phyloP scores from a whole-genome alignment of 2,797 vertebrate species.

The Coreius guichenoti region DNA sequence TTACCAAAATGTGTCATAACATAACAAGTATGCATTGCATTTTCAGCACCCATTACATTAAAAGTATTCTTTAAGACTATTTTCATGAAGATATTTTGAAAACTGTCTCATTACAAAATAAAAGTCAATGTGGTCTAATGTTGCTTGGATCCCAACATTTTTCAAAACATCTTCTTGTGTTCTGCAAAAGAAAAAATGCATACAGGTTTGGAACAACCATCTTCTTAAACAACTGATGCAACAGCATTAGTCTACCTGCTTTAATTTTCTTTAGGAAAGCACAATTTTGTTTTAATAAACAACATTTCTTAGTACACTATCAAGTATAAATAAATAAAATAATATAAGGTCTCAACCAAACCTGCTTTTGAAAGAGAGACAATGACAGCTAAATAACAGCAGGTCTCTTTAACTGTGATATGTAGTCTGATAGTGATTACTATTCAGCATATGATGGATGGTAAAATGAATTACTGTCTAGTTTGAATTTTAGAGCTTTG shows the following conservation, averaged over 20 bases:
- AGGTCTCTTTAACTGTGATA: slow-evolving; percentile 19
- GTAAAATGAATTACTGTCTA: slow-evolving; percentile 28
- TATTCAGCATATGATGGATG: slow-evolving; percentile 37
- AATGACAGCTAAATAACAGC: slow-evolving; percentile 7
- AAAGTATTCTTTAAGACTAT: background rate
- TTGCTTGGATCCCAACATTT: background rate
- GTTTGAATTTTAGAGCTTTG: slow-evolving; percentile 33
- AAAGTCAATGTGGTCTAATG: background rate
- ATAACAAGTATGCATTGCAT: background rate
- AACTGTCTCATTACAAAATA: background rate
- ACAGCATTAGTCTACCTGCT: background rate
- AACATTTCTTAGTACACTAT: background rate
- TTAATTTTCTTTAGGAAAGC: background rate
- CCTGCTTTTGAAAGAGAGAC: slow-evolving; percentile 6
- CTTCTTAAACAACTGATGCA: background rate
- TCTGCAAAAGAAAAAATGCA: background rate
- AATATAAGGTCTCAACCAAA: background rate
- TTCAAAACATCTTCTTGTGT: background rate
- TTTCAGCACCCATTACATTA: background rate
- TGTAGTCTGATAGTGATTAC: slow-evolving; percentile 22
- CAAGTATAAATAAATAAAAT: background rate
- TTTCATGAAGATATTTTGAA: background rate
- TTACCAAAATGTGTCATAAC: background rate
- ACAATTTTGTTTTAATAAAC: background rate
- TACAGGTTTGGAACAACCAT: background rate